Percentiles rank a stretch among this genome's conserved stretches.
Conservation (phyloP, 2,797 vertebrate genomes). For the Stomatorhinus walkeri region DNA sequence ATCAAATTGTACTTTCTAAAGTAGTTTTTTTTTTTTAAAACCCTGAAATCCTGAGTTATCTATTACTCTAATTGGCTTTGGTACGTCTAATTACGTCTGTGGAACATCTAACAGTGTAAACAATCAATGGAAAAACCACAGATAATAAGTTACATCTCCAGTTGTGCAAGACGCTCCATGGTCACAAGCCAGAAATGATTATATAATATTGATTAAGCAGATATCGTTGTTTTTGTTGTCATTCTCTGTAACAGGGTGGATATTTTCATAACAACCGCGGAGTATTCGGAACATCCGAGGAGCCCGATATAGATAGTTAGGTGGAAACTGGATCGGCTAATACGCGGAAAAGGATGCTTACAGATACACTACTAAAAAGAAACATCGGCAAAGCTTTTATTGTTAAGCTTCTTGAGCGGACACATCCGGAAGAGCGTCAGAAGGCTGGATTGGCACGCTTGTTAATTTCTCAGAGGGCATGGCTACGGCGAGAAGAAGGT, state of each 20-base stretch:
- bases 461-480: not conserved
- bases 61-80: slow-evolving; percentile 12
- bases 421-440: not conserved
- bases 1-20: slow-evolving; percentile 10
- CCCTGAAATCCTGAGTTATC: not conserved
- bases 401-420: not conserved
- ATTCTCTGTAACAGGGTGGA: not conserved
- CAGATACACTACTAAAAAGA: not conserved
- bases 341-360: not conserved
- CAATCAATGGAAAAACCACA: not conserved
- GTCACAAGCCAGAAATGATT: not conserved
- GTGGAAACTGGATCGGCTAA: not conserved
- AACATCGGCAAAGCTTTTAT: not conserved
- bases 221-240: not conserved
- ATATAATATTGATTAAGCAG: not conserved
- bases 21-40: not conserved
- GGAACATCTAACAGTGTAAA: not conserved
- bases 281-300: not conserved
- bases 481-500: not conserved
- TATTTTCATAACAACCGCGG: not conserved
- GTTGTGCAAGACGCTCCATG: not conserved
- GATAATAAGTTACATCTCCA: not conserved
- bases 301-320: not conserved
- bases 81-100: not conserved
- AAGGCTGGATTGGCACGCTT: not conserved